Percentiles rank a stretch among this genome's conserved stretches.
Conservation (phyloP, 1,140 invertebrate species). For the Geopemphigus sp. region DNA sequence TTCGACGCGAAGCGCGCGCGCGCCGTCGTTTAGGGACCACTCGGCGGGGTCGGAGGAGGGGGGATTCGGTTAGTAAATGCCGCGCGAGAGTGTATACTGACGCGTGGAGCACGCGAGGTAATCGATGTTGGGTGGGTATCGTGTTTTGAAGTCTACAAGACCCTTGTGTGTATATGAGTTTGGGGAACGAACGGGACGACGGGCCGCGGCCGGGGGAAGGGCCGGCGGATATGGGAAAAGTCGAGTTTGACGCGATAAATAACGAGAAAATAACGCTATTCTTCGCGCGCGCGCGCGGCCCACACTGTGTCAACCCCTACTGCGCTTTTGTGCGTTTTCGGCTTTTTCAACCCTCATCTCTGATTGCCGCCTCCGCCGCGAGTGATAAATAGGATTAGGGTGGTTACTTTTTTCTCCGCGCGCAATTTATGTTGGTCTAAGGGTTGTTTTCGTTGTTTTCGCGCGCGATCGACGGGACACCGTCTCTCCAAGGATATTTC, state of each 20-base stretch:
- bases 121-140: conserved; percentile 20
- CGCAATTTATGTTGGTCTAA: too few relatives aligned
- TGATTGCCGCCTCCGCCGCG: conserved; percentile 26
- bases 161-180: background rate
- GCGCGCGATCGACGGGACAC: too few relatives aligned
- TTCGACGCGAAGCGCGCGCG: too few relatives aligned
- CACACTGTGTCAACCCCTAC: conserved; percentile 37
- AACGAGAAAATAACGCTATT: conserved; percentile 50
- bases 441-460: too few relatives aligned
- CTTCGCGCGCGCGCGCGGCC: conserved; percentile 24
- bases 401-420: conserved; percentile 41
- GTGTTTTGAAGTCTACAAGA: conserved; percentile 13
- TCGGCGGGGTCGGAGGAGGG: too few relatives aligned
- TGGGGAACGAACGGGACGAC: conserved; percentile 27
- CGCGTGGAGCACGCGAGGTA: conserved; percentile 7
- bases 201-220: background rate
- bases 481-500: too few relatives aligned
- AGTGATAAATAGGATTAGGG: conserved; percentile 49
- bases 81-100: background rate
- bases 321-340: conserved; percentile 48
- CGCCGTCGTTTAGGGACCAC: too few relatives aligned
- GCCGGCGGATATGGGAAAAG: conserved; percentile 20
- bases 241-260: conserved; percentile 49
- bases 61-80: conserved; percentile 19
- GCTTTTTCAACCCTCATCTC: conserved; percentile 47